These are phyloP conservation scores for Tokudaia muenninki DNA, from an alignment of 2,797 vertebrate species.

Conservation along the genomic window DNA sequence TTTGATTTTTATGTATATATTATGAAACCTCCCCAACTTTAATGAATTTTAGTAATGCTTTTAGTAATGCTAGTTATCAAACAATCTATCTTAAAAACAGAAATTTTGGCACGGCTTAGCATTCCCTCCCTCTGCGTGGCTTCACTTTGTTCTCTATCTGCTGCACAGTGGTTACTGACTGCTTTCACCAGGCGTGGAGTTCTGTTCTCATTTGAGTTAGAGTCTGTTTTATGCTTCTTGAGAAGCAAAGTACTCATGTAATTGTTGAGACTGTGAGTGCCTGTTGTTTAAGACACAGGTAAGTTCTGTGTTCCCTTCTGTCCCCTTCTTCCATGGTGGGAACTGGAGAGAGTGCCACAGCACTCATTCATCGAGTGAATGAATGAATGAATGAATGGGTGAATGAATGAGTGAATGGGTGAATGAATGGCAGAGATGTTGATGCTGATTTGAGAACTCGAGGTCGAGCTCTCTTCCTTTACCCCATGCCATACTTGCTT, in stretches of 20 bases:
- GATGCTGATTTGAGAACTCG: not conserved
- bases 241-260: not conserved
- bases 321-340: not conserved
- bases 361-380: not conserved
- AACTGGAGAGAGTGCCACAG: not conserved
- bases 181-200: not conserved
- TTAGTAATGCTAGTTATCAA: constrained; percentile 9
- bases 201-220: not conserved
- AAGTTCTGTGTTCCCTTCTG: not conserved
- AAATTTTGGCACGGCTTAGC: not conserved
- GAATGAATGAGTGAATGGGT: not conserved
- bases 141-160: not conserved
- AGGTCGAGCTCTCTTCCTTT: not conserved
- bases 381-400: not conserved
- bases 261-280: not conserved
- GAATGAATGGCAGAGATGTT: not conserved
- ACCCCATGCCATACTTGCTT: not conserved
- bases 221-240: not conserved
- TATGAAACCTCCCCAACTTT: not conserved
- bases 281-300: not conserved
- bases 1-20: not conserved
- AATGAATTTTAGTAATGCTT: not conserved
- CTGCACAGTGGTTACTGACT: not conserved
- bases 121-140: not conserved
- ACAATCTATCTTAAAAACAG: not conserved